Conservation (phyloP, 2,113 vertebrate genomes). For the Morphnarchus princeps region DNA sequence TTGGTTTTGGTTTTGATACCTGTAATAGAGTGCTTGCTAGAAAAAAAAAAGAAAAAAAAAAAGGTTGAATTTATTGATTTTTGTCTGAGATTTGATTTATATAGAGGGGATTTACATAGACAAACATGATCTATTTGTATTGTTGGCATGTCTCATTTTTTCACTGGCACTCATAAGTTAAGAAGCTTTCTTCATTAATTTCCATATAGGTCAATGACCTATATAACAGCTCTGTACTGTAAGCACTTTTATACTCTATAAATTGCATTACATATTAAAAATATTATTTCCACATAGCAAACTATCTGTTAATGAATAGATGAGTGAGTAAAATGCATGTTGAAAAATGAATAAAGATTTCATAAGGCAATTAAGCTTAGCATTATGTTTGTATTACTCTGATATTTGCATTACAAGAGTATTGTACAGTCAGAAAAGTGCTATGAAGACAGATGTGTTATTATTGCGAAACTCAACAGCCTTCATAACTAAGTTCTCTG, state of each 20-base stretch:
- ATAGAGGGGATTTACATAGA: not conserved
- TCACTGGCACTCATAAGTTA: not conserved
- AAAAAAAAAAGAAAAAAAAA: not conserved
- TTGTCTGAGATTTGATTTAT: not conserved
- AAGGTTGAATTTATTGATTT: slow-evolving; percentile 9
- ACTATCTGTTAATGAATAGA: slow-evolving; percentile 42
- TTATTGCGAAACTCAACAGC: not conserved
- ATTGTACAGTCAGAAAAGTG: not conserved
- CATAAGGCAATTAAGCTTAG: not conserved
- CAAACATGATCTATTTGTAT: not conserved
- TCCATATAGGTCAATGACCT: slow-evolving; percentile 46
- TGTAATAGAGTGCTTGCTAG: not conserved
- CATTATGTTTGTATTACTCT: not conserved
- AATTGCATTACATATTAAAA: slow-evolving; percentile 47
- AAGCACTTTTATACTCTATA: slow-evolving; percentile 48
- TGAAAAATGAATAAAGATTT: slow-evolving; percentile 31
- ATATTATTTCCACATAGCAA: slow-evolving; percentile 23
- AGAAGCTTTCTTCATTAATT: slow-evolving; percentile 47
- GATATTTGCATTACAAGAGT: not conserved
- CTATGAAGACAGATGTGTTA: not conserved
- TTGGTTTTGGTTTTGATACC: not conserved
- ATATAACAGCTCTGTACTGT: not conserved
- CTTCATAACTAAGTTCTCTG: not conserved
- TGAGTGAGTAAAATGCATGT: not conserved
- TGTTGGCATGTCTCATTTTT: not conserved